phyloP scores from a whole-genome alignment of 2,113 vertebrate genomes.

The Danio rerio region DNA sequence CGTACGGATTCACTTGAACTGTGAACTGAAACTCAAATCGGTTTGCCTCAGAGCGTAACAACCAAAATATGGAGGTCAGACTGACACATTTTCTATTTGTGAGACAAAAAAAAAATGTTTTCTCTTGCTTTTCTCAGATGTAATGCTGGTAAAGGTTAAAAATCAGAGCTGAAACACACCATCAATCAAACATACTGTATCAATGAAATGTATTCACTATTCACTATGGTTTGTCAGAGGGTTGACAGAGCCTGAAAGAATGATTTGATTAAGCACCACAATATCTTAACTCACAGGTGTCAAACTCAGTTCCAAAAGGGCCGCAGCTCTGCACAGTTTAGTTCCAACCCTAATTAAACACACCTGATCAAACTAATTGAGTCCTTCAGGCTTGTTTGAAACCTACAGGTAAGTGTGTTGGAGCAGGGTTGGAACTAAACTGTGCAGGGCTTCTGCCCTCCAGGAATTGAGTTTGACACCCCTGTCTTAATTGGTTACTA shows the following conservation, averaged over 20 bases:
- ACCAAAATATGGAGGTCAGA: conserved; percentile 7
- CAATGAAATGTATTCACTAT: conserved; percentile 62
- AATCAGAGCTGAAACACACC: conserved; percentile 11
- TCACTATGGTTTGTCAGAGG: conserved; percentile 57
- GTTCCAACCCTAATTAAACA: too few species aligned
- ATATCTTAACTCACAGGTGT: too few species aligned
- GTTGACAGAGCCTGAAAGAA: conserved; percentile 52
- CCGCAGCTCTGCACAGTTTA: too few species aligned
- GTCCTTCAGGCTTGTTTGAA: too few species aligned
- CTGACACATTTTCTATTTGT: neutral
- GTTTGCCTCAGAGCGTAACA: neutral
- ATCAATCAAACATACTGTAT: conserved; percentile 38
- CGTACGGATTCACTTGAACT: neutral
- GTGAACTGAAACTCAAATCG: conserved; percentile 5
- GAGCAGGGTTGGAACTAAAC: too few species aligned
- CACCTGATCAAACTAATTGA: too few species aligned
- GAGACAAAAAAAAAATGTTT: neutral
- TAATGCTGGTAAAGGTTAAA: conserved; percentile 28
- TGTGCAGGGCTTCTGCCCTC: too few species aligned
- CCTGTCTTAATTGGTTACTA: too few species aligned
- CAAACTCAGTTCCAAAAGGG: too few species aligned
- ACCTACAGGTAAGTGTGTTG: too few species aligned
- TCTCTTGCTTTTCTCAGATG: neutral
- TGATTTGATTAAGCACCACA: conserved; percentile 44
- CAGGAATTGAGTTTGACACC: too few species aligned